These are phyloP conservation scores for Phocides pigmalion DNA, from an alignment of 1,140 invertebrate genomes.

Conservation along the genomic window DNA sequence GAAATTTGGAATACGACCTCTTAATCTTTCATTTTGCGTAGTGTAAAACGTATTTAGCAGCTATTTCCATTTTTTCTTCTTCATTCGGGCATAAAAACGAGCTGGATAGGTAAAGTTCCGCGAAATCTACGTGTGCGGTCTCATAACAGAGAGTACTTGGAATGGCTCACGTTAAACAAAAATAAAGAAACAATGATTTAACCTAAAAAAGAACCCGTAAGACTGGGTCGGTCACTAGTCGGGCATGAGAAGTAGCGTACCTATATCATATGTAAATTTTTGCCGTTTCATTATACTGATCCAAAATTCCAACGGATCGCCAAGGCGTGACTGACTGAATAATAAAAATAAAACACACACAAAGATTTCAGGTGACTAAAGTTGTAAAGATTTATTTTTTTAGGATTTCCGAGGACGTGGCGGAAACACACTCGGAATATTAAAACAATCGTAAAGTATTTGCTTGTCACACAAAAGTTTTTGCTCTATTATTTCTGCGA, in stretches of 20 bases:
- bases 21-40: too few species aligned
- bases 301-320: neutral
- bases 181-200: neutral
- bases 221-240: neutral
- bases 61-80: neutral
- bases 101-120: neutral
- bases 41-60: too few species aligned
- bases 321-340: neutral
- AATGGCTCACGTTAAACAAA: neutral
- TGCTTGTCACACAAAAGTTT: slow-evolving; percentile 15
- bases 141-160: neutral
- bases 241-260: neutral
- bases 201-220: neutral
- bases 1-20: too few species aligned
- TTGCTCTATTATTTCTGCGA: neutral
- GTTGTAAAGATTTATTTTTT: slow-evolving; percentile 35
- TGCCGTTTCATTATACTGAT: neutral
- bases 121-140: neutral
- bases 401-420: slow-evolving; percentile 37
- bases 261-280: slow-evolving; percentile 1
- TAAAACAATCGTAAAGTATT: slow-evolving; percentile 34
- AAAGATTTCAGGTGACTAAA: slow-evolving; percentile 17
- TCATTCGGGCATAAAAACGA: neutral
- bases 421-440: slow-evolving; percentile 36
- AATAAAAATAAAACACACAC: neutral